Conservation (phyloP, 2,797 vertebrate species). For the Chlorospingus semifuscus region DNA sequence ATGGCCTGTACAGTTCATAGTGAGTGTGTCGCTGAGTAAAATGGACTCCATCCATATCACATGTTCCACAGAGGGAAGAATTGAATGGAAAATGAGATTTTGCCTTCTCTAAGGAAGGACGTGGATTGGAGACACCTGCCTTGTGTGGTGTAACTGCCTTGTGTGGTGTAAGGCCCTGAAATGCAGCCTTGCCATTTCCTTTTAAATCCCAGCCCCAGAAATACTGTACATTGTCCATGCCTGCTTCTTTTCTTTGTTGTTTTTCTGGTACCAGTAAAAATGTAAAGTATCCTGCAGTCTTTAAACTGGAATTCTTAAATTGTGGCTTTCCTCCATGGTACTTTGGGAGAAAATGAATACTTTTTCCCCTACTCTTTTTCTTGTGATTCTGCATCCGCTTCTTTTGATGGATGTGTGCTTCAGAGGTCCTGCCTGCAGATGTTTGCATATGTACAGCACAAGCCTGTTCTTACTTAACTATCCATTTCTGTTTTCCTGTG, state of each 20-base stretch:
- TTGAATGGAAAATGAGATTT: not conserved
- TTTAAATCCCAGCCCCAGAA: not conserved
- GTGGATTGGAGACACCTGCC: not conserved
- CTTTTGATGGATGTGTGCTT: not conserved
- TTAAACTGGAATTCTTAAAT: not conserved
- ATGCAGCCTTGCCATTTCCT: not conserved
- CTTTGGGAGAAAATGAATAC: not conserved
- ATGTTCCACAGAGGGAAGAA: not conserved
- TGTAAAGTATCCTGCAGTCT: not conserved
- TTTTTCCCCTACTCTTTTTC: not conserved
- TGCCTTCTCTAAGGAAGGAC: not conserved
- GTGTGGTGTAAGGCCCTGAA: not conserved
- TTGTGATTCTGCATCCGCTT: rapidly evolving
- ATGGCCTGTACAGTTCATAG: not conserved
- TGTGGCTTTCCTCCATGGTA: not conserved
- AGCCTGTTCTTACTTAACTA: not conserved
- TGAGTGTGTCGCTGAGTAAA: not conserved
- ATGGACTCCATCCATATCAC: not conserved
- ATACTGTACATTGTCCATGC: rapidly evolving
- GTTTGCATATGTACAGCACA: not conserved
- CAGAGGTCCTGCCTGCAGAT: not conserved
- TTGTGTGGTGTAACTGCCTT: not conserved
- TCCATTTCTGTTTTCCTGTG: not conserved
- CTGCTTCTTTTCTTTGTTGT: not conserved
- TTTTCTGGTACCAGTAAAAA: not conserved